Evolutionary conservation across 92 coral and sea anemone genomes (phyloP).

Genomic region (Palythoa caribaeorum): DNA sequence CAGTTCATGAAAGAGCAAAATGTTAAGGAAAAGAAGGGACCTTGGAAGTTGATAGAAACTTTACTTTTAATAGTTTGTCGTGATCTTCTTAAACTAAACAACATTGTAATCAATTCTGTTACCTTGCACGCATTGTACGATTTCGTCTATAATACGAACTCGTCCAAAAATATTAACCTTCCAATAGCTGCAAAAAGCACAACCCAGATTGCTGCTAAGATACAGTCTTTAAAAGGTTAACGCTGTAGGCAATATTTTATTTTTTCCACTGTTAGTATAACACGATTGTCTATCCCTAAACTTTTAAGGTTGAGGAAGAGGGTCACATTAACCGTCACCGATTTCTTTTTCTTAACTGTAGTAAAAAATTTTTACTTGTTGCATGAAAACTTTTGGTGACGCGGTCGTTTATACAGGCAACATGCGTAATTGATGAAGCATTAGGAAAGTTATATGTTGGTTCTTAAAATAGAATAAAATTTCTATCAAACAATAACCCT

Average conservation of each 20-base stretch:
- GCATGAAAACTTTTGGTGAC: background rate
- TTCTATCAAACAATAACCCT: background rate
- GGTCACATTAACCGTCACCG: background rate
- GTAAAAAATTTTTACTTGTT: background rate
- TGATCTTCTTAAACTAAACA: slow-evolving; percentile 39
- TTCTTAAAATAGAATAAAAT: background rate
- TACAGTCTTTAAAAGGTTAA: slow-evolving; percentile 13
- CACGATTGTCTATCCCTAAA: background rate
- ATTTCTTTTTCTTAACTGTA: background rate
- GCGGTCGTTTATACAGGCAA: background rate
- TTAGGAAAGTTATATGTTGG: background rate
- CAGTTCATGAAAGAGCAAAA: slow-evolving; percentile 41
- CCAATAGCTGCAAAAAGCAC: slow-evolving; percentile 40
- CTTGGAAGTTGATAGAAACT: slow-evolving; percentile 65
- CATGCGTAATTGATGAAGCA: background rate
- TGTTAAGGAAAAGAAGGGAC: slow-evolving; percentile 43
- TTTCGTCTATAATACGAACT: slow-evolving; percentile 53
- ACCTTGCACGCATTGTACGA: slow-evolving; percentile 43
- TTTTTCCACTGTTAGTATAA: background rate
- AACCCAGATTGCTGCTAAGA: slow-evolving; percentile 63
- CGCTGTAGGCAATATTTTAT: background rate
- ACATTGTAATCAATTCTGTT: slow-evolving; percentile 29
- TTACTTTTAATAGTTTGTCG: slow-evolving; percentile 55
- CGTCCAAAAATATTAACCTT: slow-evolving; percentile 42
- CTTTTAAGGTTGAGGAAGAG: background rate